Evolutionary conservation across 2,113 vertebrate genomes (phyloP), one percentile per base, ranked within the genome.

Genomic region (Scatophagus argus): DNA sequence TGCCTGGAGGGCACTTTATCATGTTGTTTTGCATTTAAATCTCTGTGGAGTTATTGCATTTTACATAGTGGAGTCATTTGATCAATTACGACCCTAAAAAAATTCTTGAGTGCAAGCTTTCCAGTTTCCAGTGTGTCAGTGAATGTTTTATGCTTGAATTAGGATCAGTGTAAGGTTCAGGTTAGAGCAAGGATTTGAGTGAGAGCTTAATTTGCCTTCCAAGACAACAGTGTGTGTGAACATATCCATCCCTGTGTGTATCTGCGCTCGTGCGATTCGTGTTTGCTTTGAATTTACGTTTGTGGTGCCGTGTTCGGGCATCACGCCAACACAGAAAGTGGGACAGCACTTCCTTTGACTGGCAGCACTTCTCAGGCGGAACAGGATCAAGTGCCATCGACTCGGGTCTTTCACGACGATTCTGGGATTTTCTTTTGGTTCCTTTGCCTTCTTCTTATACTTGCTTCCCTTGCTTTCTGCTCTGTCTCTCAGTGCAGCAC

Each of bases 321-420:
- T 3, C 0, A 13, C 39, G 87, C 91, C 88, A 89, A n/a, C n/a
- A 8, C 84, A 82, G 85, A 85, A 89, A 88, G 84, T 72, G 82
- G 88, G 75, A 68, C 62, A 14, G 63, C 7, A 80, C 81, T 72
- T 54, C 60, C 72, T 74, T 82, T 93, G 89, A 92, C 82, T 91
- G 93, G 90, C 91, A 75, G 78, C 69, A n/a, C 44, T 79, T 67
- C 86, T 61, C 76, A 64, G 77, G 74, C 67, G 39, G 63, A 54
- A 75, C 73, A 25, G 81, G 83, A 84, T 79, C 78, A 79, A 84
- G 82, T 61, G 59, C 72, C 76, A 67, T 76, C 52, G 51, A 86
- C 85, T 88, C 47, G 0, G 0, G 27, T 72, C 82, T 77, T 64
- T 82, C 77, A 65, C 82, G 29, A 41, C 19, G 8, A 54, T 46